These are phyloP conservation scores for Fringilla coelebs DNA, from an alignment of 2,797 vertebrate genomes.

Conservation along the genomic window DNA sequence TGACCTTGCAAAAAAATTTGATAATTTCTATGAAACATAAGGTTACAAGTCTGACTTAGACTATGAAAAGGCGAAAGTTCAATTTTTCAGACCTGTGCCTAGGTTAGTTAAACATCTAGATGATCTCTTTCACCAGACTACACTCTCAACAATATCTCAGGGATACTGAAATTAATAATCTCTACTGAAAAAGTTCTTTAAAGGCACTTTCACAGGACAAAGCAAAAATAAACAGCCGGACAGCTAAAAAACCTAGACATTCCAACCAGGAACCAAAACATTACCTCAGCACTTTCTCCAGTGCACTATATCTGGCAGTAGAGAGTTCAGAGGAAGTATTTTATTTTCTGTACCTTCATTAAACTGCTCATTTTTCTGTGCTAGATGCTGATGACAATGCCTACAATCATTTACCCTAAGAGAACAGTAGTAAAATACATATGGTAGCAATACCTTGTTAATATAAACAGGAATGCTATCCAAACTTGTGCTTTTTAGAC, in stretches of 20 bases:
- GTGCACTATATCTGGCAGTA: not conserved
- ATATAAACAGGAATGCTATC: constrained; percentile 74
- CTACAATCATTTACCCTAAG: constrained; percentile 1
- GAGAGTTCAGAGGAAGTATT: not conserved
- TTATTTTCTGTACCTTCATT: not conserved
- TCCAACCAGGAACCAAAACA: not conserved
- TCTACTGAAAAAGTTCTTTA: not conserved
- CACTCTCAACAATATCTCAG: not conserved
- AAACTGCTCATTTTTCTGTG: not conserved
- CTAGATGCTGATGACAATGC: not conserved
- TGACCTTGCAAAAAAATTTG: not conserved
- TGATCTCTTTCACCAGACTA: not conserved
- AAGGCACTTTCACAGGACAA: not conserved
- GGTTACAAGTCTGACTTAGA: not conserved
- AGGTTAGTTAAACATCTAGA: not conserved
- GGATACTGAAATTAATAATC: not conserved
- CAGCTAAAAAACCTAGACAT: not conserved
- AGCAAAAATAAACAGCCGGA: not conserved
- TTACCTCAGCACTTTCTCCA: not conserved
- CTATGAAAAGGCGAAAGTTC: not conserved
- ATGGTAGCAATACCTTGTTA: constrained; percentile 77
- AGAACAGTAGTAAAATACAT: constrained; percentile 70
- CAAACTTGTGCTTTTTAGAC: constrained; percentile 69
- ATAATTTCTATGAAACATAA: not conserved
- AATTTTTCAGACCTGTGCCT: not conserved